A percentile compares a stretch with the other conserved stretches of the same genome.
phyloP scores from a whole-genome alignment of 2,888 invertebrate species.

The Matsumyia berberina region DNA sequence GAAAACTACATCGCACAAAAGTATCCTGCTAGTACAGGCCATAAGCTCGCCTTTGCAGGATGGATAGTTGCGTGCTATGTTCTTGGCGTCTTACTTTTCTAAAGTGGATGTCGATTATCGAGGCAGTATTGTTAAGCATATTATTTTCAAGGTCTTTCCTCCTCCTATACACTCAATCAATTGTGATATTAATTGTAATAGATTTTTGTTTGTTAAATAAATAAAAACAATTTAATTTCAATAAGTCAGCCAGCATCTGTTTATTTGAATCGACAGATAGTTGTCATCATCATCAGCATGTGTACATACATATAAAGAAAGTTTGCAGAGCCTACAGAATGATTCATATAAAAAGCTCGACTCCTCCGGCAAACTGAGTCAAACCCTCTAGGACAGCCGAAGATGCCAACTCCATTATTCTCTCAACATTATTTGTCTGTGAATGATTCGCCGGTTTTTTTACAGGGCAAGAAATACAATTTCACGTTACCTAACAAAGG shows the following conservation, averaged over 20 bases:
- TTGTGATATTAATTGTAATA: constrained; percentile 75
- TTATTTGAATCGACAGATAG: background rate
- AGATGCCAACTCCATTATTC: too few relatives aligned
- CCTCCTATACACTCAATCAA: constrained; percentile 58
- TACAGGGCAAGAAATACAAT: too few relatives aligned
- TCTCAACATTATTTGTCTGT: too few relatives aligned
- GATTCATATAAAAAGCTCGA: too few relatives aligned
- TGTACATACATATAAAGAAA: too few relatives aligned
- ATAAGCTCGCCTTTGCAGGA: background rate
- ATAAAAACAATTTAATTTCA: constrained; percentile 20
- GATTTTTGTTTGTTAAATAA: constrained; percentile 19
- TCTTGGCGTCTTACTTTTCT: constrained; percentile 15
- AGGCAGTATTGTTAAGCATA: constrained; percentile 46
- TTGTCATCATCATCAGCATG: too few relatives aligned
- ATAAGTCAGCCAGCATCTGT: background rate
- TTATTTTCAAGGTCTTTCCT: constrained; percentile 11
- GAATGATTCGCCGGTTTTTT: too few relatives aligned
- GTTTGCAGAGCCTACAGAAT: too few relatives aligned
- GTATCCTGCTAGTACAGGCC: constrained; percentile 76
- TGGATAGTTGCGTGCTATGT: constrained; percentile 24
- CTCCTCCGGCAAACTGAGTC: too few relatives aligned
- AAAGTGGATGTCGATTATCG: background rate
- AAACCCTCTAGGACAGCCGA: too few relatives aligned
- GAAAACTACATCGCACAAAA: constrained; percentile 79
- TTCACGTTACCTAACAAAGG: too few relatives aligned